phyloP scores from a whole-genome alignment of 1,140 invertebrate genomes.

The Manduca sexta region DNA sequence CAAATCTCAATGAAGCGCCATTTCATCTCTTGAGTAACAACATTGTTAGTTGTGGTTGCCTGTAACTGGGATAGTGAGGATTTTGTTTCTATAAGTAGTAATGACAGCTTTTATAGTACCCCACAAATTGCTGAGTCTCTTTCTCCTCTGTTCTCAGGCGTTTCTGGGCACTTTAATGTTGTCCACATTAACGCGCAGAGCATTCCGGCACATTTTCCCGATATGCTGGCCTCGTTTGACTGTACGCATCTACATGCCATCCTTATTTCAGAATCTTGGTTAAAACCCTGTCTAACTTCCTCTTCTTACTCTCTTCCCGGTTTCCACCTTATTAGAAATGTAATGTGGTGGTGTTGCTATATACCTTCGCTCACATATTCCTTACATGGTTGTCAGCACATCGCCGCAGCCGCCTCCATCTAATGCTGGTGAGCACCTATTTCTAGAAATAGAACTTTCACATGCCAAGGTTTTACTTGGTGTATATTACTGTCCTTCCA shows the following conservation, averaged over 20 bases:
- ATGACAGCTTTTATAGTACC: no score
- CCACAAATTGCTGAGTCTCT: neutral
- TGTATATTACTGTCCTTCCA: no score
- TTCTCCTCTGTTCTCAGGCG: neutral
- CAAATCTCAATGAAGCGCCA: no score
- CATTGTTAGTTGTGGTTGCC: no score
- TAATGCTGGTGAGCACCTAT: no score
- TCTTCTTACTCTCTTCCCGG: constrained; percentile 12
- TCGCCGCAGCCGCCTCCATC: neutral
- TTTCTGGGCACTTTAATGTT: neutral
- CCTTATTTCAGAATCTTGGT: constrained; percentile 14
- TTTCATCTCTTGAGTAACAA: no score
- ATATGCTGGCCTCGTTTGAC: constrained; percentile 3
- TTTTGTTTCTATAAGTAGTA: no score
- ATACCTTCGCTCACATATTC: constrained; percentile 8
- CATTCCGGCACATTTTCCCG: constrained; percentile 4
- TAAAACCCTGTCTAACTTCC: constrained; percentile 12
- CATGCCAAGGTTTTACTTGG: no score
- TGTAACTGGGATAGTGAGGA: neutral
- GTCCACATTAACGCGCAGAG: constrained; percentile 1
- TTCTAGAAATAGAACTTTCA: no score
- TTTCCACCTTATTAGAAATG: constrained; percentile 10
- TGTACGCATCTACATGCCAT: constrained; percentile 9
- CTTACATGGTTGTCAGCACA: constrained; percentile 1
- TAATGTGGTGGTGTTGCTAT: constrained; percentile 14